Base-by-base conservation (phyloP, 2,113 vertebrate species). In the Rhinolophus sinicus region DNA sequence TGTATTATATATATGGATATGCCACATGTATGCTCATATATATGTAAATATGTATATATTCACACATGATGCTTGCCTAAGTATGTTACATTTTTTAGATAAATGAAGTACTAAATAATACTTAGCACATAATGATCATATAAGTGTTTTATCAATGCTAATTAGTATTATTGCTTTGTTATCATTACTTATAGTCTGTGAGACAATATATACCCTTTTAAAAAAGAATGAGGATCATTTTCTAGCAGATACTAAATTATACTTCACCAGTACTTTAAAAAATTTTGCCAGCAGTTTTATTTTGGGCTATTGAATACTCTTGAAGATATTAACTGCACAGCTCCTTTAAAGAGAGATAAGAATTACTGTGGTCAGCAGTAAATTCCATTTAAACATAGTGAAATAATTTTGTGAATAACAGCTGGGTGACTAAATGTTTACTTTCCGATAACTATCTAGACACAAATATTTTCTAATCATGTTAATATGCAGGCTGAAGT, bases 391-490 rank as follows among this genome's bases (percentile, higher is more conserved):
- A 94, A 94, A 77, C 83, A 94, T 24, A 77, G 88, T 70, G 52
- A 94, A 95, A 67, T 93, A 52, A 82, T 82, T 97, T 90, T 67
- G 76, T 60, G 80, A 95, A 64, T 95, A 96, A 88, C 38, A 94
- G 81, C 81, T 93, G 95, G 82, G 92, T 96, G 95, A 86, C 89
- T 95, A 93, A 93, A 85, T 97, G 69, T 98, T 97, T 96, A 60
- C 96, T 94, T 96, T 97, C 64, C 38, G 97, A 97, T 97, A 86
- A 56, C 4, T 92, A 97, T 97, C 96, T 94, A 88, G 69, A 86
- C 94, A 95, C 96, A 96, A 93, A 95, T 97, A 97, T 97, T 97
- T 96, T 95, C 94, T 93, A 91, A 90, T 82, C 95, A 80, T 88
- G 73, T 88, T 94, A 95, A 56, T 93, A 94, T 80, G 77, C 93